Evolutionary conservation across 2,797 vertebrate species (phyloP), one percentile per base, ranked within the genome.

Genomic region (Acridotheres tristis): DNA sequence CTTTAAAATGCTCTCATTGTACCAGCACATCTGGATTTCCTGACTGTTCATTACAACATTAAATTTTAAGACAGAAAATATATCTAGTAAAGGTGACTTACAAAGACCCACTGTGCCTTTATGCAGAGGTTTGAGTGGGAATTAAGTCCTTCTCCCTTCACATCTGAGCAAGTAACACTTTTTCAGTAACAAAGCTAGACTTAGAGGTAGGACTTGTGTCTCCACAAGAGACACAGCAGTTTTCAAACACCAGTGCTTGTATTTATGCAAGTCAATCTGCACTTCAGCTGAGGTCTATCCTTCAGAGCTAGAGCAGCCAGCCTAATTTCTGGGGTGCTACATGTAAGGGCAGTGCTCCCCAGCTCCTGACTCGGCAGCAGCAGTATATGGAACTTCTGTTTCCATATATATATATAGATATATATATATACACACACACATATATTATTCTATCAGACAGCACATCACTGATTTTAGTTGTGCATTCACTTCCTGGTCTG

Each of bases 11-110:
- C 72, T 79, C 85, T 91, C 80, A 61, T 55, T 88, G 74, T 93
- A 92, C 91, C 32, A 78, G 79, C 87, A 95, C 82, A 88, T 96
- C 93, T 97, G 96, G 95, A 83, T 94, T 93, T 95, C 88, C 90
- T 81, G 63, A 92, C 73, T 94, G 88, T 88, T 95, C 51, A 16
- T 89, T 89, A 88, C 80, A 92, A 91, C 22, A 25, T 43, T 82
- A 94, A 90, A 87, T 92, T 92, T 87, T 92, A 77, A 94, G 62
- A 45, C 48, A 94, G 79, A 82, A 93, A 91, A 87, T 48, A 80
- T 75, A n/a, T 75, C 68, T 78, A 69, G 34, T 73, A 50, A 88
- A 91, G 58, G 48, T 55, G 68, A 76, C 57, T 91, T 93, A 32
- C 74, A 77, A 84, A 92, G 38, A 66, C 74, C 13, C 58, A 38